Conservation (phyloP, 2,797 vertebrate genomes). For the Cirrhinus mrigala region DNA sequence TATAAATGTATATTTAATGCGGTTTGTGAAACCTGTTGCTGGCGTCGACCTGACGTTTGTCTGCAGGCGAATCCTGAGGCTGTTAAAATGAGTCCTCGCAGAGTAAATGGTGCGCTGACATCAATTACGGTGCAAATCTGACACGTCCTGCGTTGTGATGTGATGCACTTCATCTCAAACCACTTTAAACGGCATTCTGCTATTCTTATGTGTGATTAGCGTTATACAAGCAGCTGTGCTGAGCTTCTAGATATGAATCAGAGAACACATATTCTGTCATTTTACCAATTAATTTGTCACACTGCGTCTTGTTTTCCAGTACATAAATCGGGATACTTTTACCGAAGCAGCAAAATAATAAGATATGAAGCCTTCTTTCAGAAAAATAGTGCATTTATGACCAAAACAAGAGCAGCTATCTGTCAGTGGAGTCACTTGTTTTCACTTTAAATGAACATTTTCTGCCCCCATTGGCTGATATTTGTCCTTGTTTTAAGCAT, state of each 20-base stretch:
- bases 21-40: neutral
- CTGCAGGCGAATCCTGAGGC: neutral
- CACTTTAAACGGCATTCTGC: neutral
- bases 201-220: neutral
- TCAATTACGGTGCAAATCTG: neutral
- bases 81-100: neutral
- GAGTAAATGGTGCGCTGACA: neutral
- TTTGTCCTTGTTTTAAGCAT: no score
- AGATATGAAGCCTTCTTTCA: no score
- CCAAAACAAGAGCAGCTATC: no score
- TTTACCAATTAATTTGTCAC: neutral
- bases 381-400: no score
- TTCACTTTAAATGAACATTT: no score
- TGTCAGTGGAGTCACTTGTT: no score
- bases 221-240: neutral
- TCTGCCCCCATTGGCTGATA: no score
- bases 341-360: no score
- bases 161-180: neutral
- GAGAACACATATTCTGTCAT: neutral
- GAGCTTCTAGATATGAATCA: neutral
- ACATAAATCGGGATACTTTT: neutral
- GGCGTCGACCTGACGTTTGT: neutral
- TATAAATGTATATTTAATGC: neutral
- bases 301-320: neutral
- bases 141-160: neutral